Conservation (phyloP, 2,113 vertebrate genomes). For the Gobius niger region DNA sequence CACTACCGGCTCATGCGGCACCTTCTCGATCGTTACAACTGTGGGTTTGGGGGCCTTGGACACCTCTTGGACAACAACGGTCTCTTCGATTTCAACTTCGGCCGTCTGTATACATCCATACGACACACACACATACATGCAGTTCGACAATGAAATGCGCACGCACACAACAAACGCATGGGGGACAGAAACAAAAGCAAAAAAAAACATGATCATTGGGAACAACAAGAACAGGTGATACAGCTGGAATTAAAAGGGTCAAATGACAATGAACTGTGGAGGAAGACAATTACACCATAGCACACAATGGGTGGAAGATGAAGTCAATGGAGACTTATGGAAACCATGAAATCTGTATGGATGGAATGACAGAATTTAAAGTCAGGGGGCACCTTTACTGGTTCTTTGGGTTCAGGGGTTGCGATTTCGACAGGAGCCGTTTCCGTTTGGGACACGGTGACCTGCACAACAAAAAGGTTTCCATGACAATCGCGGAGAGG, state of each 20-base stretch:
- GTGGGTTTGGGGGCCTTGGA: constrained; percentile 78
- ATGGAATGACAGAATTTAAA: constrained; percentile 45
- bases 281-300: constrained; percentile 3
- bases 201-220: constrained; percentile 73
- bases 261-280: constrained; percentile 38
- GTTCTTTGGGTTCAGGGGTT: constrained; percentile 82
- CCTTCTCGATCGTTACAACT: constrained; percentile 36
- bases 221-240: constrained; percentile 48
- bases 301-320: constrained; percentile 26
- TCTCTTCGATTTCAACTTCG: constrained; percentile 92
- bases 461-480: constrained; percentile 88
- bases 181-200: constrained; percentile 71
- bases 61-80: constrained; percentile 85
- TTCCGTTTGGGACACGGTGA: constrained; percentile 78
- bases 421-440: constrained; percentile 64
- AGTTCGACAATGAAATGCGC: constrained; percentile 42
- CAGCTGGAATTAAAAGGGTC: constrained; percentile 58
- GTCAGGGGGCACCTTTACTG: constrained; percentile 87
- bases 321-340: constrained; percentile 34
- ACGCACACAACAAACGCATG: constrained; percentile 76
- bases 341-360: constrained; percentile 40
- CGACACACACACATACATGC: constrained; percentile 65
- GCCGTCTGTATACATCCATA: constrained; percentile 75
- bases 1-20: constrained; percentile 68
- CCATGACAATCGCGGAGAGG: constrained; percentile 71